Evolutionary conservation across 2,888 invertebrate genomes (phyloP).

Genomic region (Cerceris ruficornis): DNA sequence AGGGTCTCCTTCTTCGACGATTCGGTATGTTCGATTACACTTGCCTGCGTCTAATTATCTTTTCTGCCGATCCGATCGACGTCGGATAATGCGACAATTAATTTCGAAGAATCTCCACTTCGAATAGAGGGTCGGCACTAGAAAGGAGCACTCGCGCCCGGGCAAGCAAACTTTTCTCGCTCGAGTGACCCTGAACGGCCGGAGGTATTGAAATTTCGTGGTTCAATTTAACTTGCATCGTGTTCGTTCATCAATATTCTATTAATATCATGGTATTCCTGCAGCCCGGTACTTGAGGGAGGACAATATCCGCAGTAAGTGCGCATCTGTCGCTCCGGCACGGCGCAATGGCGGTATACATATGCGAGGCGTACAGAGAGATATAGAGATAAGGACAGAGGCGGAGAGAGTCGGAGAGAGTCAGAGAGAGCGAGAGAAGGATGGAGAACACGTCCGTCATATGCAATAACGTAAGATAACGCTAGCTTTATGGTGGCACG

Average conservation of each 20-base stretch:
- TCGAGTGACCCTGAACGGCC: neutral
- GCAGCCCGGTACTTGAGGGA: conserved; percentile 11
- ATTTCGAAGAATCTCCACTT: no score
- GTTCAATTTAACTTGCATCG: conserved; percentile 5
- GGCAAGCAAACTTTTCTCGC: neutral
- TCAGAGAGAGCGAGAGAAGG: neutral
- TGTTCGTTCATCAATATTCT: conserved; percentile 47
- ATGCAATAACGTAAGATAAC: conserved; percentile 76
- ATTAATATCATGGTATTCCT: conserved; percentile 42
- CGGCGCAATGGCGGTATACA: conserved; percentile 1
- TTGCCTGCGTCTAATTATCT: no score
- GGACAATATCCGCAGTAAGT: conserved; percentile 49
- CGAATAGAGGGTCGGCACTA: no score
- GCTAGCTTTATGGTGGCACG: conserved; percentile 70
- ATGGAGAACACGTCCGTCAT: conserved; percentile 72
- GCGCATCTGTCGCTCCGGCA: conserved; percentile 46
- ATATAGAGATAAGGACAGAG: no score
- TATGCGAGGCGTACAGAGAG: no score
- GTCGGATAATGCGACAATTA: no score
- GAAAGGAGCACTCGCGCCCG: no score
- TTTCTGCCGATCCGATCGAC: no score
- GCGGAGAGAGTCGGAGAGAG: no score
- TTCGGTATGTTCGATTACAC: no score
- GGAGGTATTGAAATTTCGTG: conserved; percentile 1
- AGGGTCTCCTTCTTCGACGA: no score